A percentile compares a stretch with the other conserved stretches of the same genome.
Conservation (phyloP, 2,888 invertebrate species). For the Heliconius aoede region DNA sequence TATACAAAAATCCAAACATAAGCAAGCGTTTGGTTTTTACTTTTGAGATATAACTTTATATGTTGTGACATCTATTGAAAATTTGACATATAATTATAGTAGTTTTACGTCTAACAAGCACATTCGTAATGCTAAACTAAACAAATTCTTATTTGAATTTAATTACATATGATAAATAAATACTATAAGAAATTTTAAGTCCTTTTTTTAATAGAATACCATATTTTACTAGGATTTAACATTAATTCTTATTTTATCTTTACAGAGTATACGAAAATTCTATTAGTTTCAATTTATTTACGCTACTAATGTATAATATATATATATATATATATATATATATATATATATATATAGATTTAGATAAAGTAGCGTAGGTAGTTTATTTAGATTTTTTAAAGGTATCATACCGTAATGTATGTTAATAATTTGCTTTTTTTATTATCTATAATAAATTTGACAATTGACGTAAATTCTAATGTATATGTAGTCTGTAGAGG, state of each 20-base stretch:
- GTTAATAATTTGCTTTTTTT: too few relatives aligned
- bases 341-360: too few relatives aligned
- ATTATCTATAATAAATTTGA: slow-evolving; percentile 1
- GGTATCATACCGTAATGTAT: neutral
- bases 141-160: neutral
- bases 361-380: too few relatives aligned
- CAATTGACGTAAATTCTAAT: neutral
- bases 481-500: neutral
- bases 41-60: slow-evolving; percentile 5
- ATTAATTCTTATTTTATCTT: neutral
- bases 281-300: too few relatives aligned
- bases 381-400: too few relatives aligned
- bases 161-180: neutral
- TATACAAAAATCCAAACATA: slow-evolving; percentile 2
- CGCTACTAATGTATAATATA: too few relatives aligned
- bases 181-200: neutral
- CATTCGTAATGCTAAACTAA: too few relatives aligned
- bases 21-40: neutral
- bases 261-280: neutral
- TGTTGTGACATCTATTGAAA: slow-evolving; percentile 2
- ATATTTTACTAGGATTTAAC: neutral
- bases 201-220: too few relatives aligned
- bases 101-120: neutral
- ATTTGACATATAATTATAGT: neutral
- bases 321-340: too few relatives aligned